Evolutionary conservation across 2,888 invertebrate genomes (phyloP), one percentile per base, ranked within the genome.

Genomic region (Oxystoma pomonae): DNA sequence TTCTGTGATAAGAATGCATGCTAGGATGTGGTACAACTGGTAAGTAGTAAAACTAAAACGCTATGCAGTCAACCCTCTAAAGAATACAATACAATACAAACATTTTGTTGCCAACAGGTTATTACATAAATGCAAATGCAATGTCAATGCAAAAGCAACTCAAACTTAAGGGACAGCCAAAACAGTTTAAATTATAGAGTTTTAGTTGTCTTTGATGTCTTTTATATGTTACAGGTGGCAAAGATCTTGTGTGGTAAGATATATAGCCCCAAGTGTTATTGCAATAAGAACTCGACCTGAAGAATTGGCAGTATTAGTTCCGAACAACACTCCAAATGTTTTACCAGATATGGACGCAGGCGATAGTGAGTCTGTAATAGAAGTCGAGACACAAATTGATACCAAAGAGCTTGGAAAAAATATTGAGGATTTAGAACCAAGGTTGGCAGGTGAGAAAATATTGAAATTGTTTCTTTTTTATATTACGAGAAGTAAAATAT

Each of bases 1-100:
- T 68, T 78, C 82, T 61, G 79, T 82, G 1, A 76, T 83, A 16
- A 77, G 82, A 65, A 76, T 82, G 76, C 81, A 84, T 70, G 80
- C 82, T 17, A 75, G 79, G 62, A 53, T 19, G 16, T 53, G 53
- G 53, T 53, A 53, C 19, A 53, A 53, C n/a, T 53, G 53, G 53
- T 35, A 7, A 35, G 35, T 35, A 35, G 12, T 35, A 35, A n/a
- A n/a, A n/a, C n/a, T n/a, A n/a, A n/a, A n/a, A n/a, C n/a, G n/a
- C n/a, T n/a, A n/a, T n/a, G n/a, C n/a, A n/a, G n/a, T n/a, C n/a
- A n/a, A n/a, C n/a, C n/a, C n/a, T n/a, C n/a, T n/a, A n/a, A n/a
- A n/a, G n/a, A n/a, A n/a, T n/a, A n/a, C n/a, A n/a, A n/a, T n/a
- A n/a, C n/a, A n/a, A n/a, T n/a, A n/a, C n/a, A n/a, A n/a, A n/a